These are phyloP conservation scores for Lordiphosa andalusiaca DNA, from an alignment of 2,888 invertebrate species.

Conservation along the genomic window DNA sequence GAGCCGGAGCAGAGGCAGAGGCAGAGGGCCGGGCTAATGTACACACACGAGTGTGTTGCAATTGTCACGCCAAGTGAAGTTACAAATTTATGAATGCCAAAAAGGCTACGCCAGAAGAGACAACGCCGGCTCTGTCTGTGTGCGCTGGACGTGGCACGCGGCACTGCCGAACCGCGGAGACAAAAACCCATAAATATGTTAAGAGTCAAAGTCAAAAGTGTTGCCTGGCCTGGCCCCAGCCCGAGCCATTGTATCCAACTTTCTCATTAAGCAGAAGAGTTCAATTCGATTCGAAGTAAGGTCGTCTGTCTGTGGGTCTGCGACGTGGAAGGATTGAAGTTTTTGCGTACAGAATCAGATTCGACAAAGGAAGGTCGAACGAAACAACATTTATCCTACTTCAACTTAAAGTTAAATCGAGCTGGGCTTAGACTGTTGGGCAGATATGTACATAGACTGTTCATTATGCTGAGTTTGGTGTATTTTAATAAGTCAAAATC, in stretches of 20 bases:
- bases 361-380: no score
- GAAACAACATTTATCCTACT: no score
- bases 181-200: slow-evolving; percentile 74
- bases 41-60: slow-evolving; percentile 75
- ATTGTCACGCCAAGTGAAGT: slow-evolving; percentile 79
- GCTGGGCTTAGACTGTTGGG: no score
- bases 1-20: not conserved
- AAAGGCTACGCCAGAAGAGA: slow-evolving; percentile 40
- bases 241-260: slow-evolving; percentile 30
- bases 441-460: no score
- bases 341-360: not conserved
- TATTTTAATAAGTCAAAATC: no score
- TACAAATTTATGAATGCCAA: slow-evolving; percentile 80
- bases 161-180: slow-evolving; percentile 38
- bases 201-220: slow-evolving; percentile 73
- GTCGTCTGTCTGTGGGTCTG: slow-evolving; percentile 28
- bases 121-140: slow-evolving; percentile 8
- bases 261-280: slow-evolving; percentile 67
- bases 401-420: not conserved
- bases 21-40: slow-evolving; percentile 69
- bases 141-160: slow-evolving; percentile 59
- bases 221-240: slow-evolving; percentile 39
- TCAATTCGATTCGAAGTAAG: slow-evolving; percentile 47
- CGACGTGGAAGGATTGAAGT: not conserved
- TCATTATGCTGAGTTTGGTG: no score